A percentile compares a stretch with the other conserved stretches of the same genome.
These are phyloP conservation scores for Bombylius major DNA, from an alignment of 2,888 invertebrate genomes.

Conservation along the genomic window DNA sequence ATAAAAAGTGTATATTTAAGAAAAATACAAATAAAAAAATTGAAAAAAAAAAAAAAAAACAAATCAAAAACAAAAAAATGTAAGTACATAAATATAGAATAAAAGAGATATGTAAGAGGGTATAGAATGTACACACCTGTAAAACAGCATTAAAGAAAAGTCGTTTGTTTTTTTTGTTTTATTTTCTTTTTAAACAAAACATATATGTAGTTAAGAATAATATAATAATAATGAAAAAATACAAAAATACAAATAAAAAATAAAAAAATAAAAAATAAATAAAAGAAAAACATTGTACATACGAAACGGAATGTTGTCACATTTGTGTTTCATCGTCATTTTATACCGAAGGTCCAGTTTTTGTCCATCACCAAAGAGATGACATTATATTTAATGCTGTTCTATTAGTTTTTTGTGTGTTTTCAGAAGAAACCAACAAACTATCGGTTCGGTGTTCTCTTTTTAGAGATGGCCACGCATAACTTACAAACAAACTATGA, in stretches of 20 bases:
- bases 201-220: no score
- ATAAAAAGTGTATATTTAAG: background rate
- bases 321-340: conserved; percentile 19
- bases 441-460: conserved; percentile 1
- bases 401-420: conserved; percentile 18
- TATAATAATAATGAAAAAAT: no score
- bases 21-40: background rate
- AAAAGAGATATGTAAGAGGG: no score
- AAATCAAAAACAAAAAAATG: background rate
- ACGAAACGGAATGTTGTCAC: conserved; percentile 20
- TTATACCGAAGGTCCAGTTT: conserved; percentile 19
- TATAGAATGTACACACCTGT: background rate
- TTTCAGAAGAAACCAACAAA: conserved; percentile 9
- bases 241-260: no score
- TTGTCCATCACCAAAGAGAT: conserved; percentile 17
- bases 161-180: no score
- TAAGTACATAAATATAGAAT: background rate
- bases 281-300: background rate
- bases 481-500: background rate
- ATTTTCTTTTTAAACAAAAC: no score
- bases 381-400: conserved; percentile 19
- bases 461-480: conserved; percentile 7
- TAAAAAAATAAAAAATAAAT: no score
- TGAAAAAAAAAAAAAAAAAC: no score
- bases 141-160: no score